Conservation (phyloP, 1,140 invertebrate genomes). For the Cherax destructor region DNA sequence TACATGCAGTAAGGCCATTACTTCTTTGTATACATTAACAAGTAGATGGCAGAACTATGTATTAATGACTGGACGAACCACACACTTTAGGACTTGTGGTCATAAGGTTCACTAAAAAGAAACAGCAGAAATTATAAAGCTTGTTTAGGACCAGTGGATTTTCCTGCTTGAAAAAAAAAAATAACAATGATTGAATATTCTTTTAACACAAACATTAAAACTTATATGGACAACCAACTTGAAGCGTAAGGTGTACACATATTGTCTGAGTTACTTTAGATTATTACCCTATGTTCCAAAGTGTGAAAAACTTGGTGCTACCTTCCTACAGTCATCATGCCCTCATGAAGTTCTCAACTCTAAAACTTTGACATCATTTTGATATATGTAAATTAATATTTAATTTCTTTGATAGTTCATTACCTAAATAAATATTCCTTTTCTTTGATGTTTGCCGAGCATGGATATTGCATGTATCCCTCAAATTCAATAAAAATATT, state of each 20-base stretch:
- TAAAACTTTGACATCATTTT: constrained; percentile 20
- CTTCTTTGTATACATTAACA: background rate
- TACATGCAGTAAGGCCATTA: background rate
- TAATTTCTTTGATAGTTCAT: constrained; percentile 40
- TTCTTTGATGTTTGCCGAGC: constrained; percentile 53
- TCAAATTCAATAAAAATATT: constrained; percentile 14
- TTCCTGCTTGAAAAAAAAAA: background rate
- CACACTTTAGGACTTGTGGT: constrained; percentile 7
- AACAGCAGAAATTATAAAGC: constrained; percentile 1
- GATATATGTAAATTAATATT: constrained; percentile 26
- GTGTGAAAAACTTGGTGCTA: constrained; percentile 27
- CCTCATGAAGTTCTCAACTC: constrained; percentile 6
- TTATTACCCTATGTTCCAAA: constrained; percentile 4
- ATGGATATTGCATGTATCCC: constrained; percentile 57
- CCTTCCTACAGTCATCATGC: constrained; percentile 1
- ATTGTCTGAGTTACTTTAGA: background rate
- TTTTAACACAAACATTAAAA: constrained; percentile 2
- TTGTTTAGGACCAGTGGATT: constrained; percentile 19
- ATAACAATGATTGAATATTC: background rate
- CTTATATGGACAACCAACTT: background rate
- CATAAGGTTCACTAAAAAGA: background rate
- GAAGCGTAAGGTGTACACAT: background rate
- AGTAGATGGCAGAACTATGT: constrained; percentile 28
- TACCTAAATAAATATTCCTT: constrained; percentile 19
- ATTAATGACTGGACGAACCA: constrained; percentile 13